Evolutionary conservation across 2,797 vertebrate genomes (phyloP), one percentile per base, ranked within the genome.

Genomic region (Artibeus lituratus): DNA sequence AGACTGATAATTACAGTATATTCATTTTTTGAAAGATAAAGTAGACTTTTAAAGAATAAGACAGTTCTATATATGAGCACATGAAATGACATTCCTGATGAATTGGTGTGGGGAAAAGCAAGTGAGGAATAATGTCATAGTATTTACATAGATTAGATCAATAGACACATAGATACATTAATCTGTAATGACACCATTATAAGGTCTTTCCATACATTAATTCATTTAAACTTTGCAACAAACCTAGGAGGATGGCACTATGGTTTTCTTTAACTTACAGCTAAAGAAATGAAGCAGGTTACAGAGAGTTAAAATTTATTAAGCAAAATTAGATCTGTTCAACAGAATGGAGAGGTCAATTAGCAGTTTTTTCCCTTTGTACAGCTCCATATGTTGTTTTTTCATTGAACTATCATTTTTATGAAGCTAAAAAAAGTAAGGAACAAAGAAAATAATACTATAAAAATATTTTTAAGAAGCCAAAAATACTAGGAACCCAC

Each of bases 1-100:
- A 6, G 57, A 67, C 12, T 35, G 21, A 90, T 53, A 57, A 65
- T 57, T 80, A 84, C 0, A 74, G 26, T 18, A 51, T 15, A 59
- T 22, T 90, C 49, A 67, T 32, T 82, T 86, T 87, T 44, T 88
- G n/a, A 22, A 90, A 94, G n/a, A 82, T 37, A 86, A 89, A 76
- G 19, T 19, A 62, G 12, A 85, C 44, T 86, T 80, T 12, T 65
- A 93, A 94, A 91, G 35, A 91, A 42, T 15, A 21, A 44, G 21
- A 35, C 22, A 59, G 10, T 37, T 92, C 51, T 59, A 42, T 83
- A 12, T 29, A 11, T 9, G 70, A 78, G 39, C 21, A 83, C 1
- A 19, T 12, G 15, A 72, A 86, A 12, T 83, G 26, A 39, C 44
- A 65, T 57, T 72, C 73, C 12, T 87, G n/a, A 87, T 55, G 85